Conservation (phyloP, 1,140 invertebrate genomes). For the Ectropis grisescens region DNA sequence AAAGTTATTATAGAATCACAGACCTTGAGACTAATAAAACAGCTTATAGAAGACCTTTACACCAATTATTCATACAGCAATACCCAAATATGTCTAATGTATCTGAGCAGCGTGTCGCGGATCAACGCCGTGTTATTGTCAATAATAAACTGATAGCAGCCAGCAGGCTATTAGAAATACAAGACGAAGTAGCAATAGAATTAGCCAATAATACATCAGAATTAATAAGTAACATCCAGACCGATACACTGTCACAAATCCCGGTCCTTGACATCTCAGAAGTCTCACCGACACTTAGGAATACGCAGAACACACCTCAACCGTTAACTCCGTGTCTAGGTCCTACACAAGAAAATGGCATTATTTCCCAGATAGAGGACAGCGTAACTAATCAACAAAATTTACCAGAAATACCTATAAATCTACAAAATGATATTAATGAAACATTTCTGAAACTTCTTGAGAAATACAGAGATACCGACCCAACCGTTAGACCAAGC, state of each 20-base stretch:
- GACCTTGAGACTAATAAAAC: slow-evolving; percentile 3
- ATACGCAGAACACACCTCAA: neutral
- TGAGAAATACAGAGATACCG: slow-evolving; percentile 2
- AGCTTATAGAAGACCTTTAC: neutral
- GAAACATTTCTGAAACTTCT: neutral
- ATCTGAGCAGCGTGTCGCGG: slow-evolving; percentile 8
- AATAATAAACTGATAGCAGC: slow-evolving; percentile 5
- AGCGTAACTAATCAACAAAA: too few species aligned
- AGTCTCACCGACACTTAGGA: neutral
- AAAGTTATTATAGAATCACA: slow-evolving; percentile 2
- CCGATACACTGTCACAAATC: neutral
- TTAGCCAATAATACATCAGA: neutral
- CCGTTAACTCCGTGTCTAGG: neutral
- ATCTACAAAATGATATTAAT: neutral
- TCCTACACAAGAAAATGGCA: neutral
- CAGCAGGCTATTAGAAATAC: neutral
- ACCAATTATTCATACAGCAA: neutral
- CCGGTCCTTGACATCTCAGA: neutral
- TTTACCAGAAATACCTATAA: neutral
- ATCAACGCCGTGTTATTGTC: slow-evolving; percentile 7
- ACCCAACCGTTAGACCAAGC: slow-evolving; percentile 3
- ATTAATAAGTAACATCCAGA: neutral
- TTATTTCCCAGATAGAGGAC: too few species aligned
- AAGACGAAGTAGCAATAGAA: slow-evolving; percentile 2
- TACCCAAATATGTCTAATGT: slow-evolving; percentile 4